These are phyloP conservation scores for Vipera ursinii DNA, from an alignment of 2,797 vertebrate species.

Conservation along the genomic window DNA sequence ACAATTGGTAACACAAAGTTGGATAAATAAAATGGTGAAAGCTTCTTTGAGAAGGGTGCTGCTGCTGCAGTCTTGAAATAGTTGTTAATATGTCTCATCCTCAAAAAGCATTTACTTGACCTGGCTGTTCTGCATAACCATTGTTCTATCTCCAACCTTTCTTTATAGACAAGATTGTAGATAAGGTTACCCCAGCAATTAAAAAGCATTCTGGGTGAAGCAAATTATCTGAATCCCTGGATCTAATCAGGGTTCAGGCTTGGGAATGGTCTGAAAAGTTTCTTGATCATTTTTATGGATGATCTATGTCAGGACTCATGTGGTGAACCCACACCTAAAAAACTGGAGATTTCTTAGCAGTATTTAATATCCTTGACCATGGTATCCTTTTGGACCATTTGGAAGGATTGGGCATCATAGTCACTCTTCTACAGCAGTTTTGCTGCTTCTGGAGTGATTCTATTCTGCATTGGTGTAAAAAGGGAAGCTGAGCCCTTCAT, in stretches of 20 bases:
- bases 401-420: neutral
- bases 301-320: neutral
- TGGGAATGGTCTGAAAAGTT: neutral
- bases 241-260: neutral
- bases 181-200: neutral
- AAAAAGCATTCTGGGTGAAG: neutral
- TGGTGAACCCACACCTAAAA: neutral
- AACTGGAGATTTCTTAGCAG: neutral
- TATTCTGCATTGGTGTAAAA: neutral
- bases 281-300: neutral
- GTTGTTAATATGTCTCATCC: neutral
- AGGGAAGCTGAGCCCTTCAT: neutral
- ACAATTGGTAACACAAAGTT: neutral
- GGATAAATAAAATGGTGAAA: neutral
- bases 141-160: neutral
- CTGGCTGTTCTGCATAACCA: neutral
- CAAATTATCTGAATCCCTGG: neutral
- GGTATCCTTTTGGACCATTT: neutral
- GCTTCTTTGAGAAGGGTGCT: neutral
- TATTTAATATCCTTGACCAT: neutral
- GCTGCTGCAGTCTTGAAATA: neutral
- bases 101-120: neutral
- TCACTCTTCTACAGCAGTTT: neutral
- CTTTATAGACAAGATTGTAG: neutral
- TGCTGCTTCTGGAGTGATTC: neutral